Conservation (phyloP, 2,113 vertebrate species). For the Clarias magur region DNA sequence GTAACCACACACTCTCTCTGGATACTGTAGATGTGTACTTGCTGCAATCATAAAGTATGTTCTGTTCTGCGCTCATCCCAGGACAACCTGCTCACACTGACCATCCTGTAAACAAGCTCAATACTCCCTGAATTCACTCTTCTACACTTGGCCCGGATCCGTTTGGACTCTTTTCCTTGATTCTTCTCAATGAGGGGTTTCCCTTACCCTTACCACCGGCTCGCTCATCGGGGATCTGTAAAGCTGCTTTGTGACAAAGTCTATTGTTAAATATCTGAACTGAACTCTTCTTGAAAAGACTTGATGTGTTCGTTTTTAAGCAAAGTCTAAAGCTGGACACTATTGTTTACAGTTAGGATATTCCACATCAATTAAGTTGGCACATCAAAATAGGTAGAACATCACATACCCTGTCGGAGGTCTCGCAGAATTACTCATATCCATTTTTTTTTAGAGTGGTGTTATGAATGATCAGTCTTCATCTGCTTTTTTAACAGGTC, state of each 20-base stretch:
- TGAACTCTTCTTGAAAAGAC: not conserved
- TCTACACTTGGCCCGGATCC: not conserved
- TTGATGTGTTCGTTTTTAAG: not conserved
- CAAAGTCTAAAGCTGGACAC: not conserved
- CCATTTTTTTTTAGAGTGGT: slow-evolving; percentile 43
- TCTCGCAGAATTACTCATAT: slow-evolving; percentile 57
- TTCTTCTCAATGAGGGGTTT: not conserved
- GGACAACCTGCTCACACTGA: not conserved
- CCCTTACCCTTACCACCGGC: not conserved
- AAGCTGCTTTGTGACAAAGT: not conserved
- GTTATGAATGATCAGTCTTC: slow-evolving; percentile 16
- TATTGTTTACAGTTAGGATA: not conserved
- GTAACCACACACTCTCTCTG: not conserved
- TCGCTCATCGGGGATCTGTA: not conserved
- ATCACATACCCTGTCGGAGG: slow-evolving; percentile 68
- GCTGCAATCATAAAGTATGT: not conserved
- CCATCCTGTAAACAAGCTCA: not conserved
- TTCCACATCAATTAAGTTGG: not conserved
- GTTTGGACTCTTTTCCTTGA: not conserved
- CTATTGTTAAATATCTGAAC: not conserved
- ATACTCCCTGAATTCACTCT: not conserved
- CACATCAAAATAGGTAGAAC: not conserved
- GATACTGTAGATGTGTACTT: not conserved
- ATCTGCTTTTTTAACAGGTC: slow-evolving; percentile 36
- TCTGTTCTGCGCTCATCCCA: not conserved